Percentiles rank a stretch among this genome's conserved stretches.
These are phyloP conservation scores for Rhodinocichla rosea DNA, from an alignment of 2,113 vertebrate genomes.

Conservation along the genomic window DNA sequence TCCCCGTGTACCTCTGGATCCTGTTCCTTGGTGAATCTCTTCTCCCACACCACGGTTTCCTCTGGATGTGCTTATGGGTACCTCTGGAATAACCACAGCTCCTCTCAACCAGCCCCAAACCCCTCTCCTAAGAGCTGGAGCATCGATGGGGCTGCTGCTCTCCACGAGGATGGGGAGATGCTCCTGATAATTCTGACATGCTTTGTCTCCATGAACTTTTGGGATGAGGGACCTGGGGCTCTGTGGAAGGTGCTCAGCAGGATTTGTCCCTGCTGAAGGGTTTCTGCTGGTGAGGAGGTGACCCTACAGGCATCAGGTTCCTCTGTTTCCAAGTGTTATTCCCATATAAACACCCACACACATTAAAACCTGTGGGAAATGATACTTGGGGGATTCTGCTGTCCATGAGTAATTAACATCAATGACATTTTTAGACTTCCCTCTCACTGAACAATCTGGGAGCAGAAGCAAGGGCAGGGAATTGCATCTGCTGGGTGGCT, in stretches of 20 bases:
- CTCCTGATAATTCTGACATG: fast-evolving
- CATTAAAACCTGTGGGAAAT: not conserved
- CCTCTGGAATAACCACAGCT: not conserved
- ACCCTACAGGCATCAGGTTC: not conserved
- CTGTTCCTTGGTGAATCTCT: not conserved
- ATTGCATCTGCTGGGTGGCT: not conserved
- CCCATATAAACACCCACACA: not conserved
- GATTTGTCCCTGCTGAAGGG: not conserved
- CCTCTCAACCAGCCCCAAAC: fast-evolving
- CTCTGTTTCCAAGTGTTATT: not conserved
- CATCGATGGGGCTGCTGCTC: fast-evolving
- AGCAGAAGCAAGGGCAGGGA: not conserved
- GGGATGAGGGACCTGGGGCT: not conserved
- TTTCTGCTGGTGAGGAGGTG: not conserved
- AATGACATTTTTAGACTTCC: not conserved
- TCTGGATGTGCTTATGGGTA: not conserved
- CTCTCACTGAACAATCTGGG: not conserved
- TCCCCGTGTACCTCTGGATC: not conserved
- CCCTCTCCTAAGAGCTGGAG: not conserved
- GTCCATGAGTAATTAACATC: not conserved
- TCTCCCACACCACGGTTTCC: fast-evolving
- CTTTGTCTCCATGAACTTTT: not conserved
- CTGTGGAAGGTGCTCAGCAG: not conserved
- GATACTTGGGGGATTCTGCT: not conserved
- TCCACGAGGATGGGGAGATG: fast-evolving